Evolutionary conservation across 30 jellyfish, hydroid and myxozoan genomes (phyloP).

Genomic region (Cassiopea andromeda): DNA sequence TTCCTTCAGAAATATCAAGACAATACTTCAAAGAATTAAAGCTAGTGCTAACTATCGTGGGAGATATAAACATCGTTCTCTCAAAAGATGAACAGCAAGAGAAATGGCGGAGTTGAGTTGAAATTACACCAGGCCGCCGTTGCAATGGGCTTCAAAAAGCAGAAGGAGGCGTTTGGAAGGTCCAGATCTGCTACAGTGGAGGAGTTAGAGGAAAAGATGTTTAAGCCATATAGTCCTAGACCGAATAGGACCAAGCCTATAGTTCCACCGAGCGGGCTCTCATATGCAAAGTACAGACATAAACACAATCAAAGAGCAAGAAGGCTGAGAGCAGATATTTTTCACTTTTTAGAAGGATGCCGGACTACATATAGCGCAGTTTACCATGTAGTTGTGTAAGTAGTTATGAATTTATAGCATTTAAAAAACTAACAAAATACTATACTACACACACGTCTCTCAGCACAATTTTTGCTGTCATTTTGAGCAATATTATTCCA

Average conservation of each 20-base stretch:
- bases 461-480: too few relatives aligned
- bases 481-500: too few relatives aligned
- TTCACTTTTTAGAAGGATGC: conserved; percentile 72
- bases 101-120: conserved; percentile 63
- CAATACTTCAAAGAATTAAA: conserved; percentile 10
- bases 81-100: conserved; percentile 27
- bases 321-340: conserved; percentile 61
- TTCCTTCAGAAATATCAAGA: background rate
- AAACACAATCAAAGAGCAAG: conserved; percentile 40
- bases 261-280: conserved; percentile 25
- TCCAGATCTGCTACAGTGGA: conserved; percentile 29
- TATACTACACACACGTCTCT: too few relatives aligned
- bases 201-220: conserved; percentile 53
- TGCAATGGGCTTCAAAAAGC: conserved; percentile 40
- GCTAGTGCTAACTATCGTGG: background rate
- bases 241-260: conserved; percentile 10
- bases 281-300: conserved; percentile 22
- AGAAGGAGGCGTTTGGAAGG: conserved; percentile 6
- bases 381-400: conserved; percentile 70
- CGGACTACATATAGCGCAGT: conserved; percentile 39
- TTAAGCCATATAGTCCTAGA: conserved; percentile 49
- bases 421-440: too few relatives aligned
- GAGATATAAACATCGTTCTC: background rate
- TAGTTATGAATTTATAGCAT: background rate
- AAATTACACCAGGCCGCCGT: conserved; percentile 39